Base-by-base conservation (phyloP, 2,113 vertebrate genomes). In the Calyptommatus sinebrachiatus region DNA sequence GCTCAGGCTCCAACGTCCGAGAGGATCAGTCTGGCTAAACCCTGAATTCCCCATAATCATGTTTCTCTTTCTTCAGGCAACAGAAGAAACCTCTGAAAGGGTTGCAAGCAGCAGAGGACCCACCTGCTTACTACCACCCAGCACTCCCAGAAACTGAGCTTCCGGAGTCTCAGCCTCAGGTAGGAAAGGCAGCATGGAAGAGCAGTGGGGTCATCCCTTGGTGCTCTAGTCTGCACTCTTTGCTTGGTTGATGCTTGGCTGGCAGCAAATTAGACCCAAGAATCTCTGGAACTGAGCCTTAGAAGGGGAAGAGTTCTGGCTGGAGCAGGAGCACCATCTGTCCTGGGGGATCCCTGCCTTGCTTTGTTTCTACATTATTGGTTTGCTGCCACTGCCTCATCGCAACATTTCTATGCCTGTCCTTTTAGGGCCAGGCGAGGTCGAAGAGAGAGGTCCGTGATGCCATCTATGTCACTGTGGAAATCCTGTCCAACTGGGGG, bases 401-500 rank as follows among this genome's bases (percentile, higher is more conserved):
- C 5, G 41, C 18, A 29, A 28, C 16, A 8, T 16, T 50, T 7
- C 31, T 24, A 2, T 53, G 20, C 28, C 18, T 71, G 6, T 22
- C 48, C 66, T 61, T 75, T 4, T 24, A 81, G 79, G 79, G 9
- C 35, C 73, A 62, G 14, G 20, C 26, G 35, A 65, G 22, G 16
- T 60, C 22, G 16, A 31, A 18, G 16, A 0, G 85, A 9, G 86
- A 92, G 1, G 94, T 94, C 67, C 89, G 81, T 10, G 94, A 97
- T 26, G 92, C 96, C 7, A 63, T 97, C 76, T 97, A 96, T 11
- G 94, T 99, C 71, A 98, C 97, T 24, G 95, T 99, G 95, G 97
- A 99, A 85, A 96, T 99, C 88, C 90, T 98, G 86, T 99, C 98
- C 41, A 99, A 97, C 94, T 99, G 98, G 98, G 98, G 98, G 60